Evolutionary conservation across 23 tunicate genomes (phyloP), one percentile per base, ranked within the genome.

Genomic region (Clavelina lepadiformis): DNA sequence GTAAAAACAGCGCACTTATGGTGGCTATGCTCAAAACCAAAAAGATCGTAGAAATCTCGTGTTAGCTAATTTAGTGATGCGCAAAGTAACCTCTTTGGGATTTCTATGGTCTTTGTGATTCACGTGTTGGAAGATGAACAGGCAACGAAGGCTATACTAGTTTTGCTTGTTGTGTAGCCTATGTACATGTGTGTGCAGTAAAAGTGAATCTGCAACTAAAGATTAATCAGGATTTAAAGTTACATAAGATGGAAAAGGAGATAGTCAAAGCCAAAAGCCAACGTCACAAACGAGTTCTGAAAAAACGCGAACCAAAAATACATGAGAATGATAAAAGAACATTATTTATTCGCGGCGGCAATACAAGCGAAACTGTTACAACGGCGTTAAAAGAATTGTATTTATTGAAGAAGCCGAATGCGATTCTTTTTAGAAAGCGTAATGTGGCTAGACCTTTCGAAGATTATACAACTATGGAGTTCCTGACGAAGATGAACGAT

Each of bases 301-400:
- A 89, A 56, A 64, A 56, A 33, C 36, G 97, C 46, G 77, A 44
- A 19, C 71, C 97, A 0, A 86, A 86, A 75, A 49, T 86, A 20
- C 58, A 53, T 61, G 99, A 94, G 76, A 94, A 94, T 73, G 91
- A 88, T 56, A 94, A 94, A 71, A 80, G 64, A 58, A 56, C 91
- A 28, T 62, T 94, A 28, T 58, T 94, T 1, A 86, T 94, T 15
- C 74, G 86, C 30, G 99, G 99, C 23, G 95, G 88, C 64, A 81
- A 71, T 49, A 74, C 94, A 0, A 86, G 85, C 29, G 77, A 94
- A 28, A 58, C 66, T 24, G 72, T 94, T 5, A 73, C 72, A 27
- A 80, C 35, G 36, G 91, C 68, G 28, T 65, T 94, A 41, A 93
- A 94, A 65, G 99, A 94, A 45, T 64, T 94, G 46, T 81, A 61